Percentiles rank a stretch among this genome's conserved stretches.
These are phyloP conservation scores for Aphelocoma coerulescens DNA, from an alignment of 2,113 vertebrate species.

Conservation along the genomic window DNA sequence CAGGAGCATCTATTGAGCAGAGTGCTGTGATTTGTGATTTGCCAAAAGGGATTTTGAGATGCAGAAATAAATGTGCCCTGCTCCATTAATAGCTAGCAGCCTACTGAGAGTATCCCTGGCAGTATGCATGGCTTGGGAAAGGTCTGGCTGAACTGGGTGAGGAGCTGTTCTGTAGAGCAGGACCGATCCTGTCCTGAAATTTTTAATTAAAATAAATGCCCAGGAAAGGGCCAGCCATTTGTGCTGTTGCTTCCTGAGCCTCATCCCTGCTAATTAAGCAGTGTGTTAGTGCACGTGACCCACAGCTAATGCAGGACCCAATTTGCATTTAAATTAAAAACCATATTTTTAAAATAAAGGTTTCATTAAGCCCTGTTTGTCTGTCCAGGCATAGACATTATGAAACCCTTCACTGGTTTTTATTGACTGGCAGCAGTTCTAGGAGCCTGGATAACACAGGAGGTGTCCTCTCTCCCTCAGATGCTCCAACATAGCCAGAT, in stretches of 20 bases:
- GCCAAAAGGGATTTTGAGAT: conserved; percentile 2
- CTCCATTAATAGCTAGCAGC: conserved; percentile 25
- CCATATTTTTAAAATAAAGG: conserved; percentile 66
- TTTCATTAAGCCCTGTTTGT: conserved; percentile 7
- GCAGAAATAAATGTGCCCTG: conserved; percentile 13
- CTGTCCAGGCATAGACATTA: neutral
- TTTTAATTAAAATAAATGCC: conserved; percentile 70
- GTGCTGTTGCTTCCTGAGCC: conserved; percentile 35
- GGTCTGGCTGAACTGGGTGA: neutral
- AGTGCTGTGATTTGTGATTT: conserved; percentile 34
- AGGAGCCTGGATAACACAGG: neutral
- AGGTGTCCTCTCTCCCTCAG: neutral
- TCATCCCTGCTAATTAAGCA: conserved; percentile 47
- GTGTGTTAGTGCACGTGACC: conserved; percentile 59
- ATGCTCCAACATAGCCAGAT: fast-evolving
- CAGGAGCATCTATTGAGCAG: neutral
- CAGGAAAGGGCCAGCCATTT: conserved; percentile 41
- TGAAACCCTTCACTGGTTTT: neutral
- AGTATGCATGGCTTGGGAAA: neutral
- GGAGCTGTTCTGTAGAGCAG: neutral
- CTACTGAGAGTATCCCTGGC: neutral
- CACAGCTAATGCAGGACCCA: neutral
- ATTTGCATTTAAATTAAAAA: conserved; percentile 74
- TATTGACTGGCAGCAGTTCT: neutral
- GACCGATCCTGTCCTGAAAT: neutral